Evolutionary conservation across 2,113 vertebrate genomes (phyloP).

Genomic region (Polypterus senegalus): DNA sequence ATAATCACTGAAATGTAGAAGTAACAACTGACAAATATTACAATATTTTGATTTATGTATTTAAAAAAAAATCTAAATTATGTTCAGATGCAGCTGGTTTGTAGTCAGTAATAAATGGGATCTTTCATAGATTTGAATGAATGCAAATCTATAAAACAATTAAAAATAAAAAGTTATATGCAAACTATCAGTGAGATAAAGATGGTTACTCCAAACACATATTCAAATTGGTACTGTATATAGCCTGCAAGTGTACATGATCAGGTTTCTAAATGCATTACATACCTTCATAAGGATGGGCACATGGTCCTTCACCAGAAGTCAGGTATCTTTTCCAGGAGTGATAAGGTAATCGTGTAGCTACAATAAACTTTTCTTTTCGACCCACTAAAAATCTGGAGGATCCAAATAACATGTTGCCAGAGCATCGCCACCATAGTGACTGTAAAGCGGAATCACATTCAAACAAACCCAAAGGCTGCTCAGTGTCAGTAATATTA

Average conservation of each 20-base stretch:
- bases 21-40: no score
- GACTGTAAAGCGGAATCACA: slow-evolving; percentile 52
- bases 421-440: slow-evolving; percentile 66
- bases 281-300: slow-evolving; percentile 64
- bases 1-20: no score
- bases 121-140: no score
- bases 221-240: neutral
- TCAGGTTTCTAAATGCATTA: slow-evolving; percentile 2
- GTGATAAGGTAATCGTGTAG: slow-evolving; percentile 38
- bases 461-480: slow-evolving; percentile 55
- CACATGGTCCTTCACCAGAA: slow-evolving; percentile 58
- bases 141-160: no score
- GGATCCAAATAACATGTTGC: slow-evolving; percentile 47
- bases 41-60: no score
- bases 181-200: no score
- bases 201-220: neutral
- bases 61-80: no score
- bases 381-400: slow-evolving; percentile 54
- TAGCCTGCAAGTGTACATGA: neutral
- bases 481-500: slow-evolving; percentile 44
- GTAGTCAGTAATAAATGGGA: no score
- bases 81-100: no score
- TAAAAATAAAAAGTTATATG: no score
- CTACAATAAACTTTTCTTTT: slow-evolving; percentile 48
- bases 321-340: slow-evolving; percentile 66